A percentile compares a stretch with the other conserved stretches of the same genome.
phyloP scores from a whole-genome alignment of 2,113 vertebrate genomes.

The Callospermophilus lateralis region DNA sequence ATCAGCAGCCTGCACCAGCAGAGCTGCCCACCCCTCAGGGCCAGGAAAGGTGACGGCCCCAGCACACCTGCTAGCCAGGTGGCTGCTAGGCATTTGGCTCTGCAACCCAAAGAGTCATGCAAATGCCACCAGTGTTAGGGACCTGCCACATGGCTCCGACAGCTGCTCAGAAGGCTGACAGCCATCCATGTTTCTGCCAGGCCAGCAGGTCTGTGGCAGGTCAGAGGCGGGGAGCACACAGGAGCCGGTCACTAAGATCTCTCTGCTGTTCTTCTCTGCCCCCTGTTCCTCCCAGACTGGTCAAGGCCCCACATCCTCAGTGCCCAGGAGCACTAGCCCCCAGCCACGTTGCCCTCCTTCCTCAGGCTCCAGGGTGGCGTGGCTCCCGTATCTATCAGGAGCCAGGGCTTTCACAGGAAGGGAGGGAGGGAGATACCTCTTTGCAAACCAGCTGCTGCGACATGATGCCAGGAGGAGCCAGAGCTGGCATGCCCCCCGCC shows the following conservation, averaged over 20 bases:
- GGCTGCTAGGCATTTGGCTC: not conserved
- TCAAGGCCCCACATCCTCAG: not conserved
- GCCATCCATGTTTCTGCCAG: not conserved
- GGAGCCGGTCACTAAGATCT: rapidly evolving
- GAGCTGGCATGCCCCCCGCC: not conserved
- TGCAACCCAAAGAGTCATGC: conserved; percentile 61
- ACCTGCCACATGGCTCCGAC: conserved; percentile 50
- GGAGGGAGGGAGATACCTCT: not conserved
- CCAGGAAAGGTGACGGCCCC: not conserved
- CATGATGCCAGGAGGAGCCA: not conserved
- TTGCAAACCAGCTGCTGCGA: not conserved
- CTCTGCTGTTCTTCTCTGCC: not conserved
- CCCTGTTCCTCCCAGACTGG: rapidly evolving
- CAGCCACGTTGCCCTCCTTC: not conserved
- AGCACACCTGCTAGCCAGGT: not conserved
- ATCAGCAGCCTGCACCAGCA: not conserved
- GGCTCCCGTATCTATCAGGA: not conserved
- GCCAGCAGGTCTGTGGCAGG: not conserved
- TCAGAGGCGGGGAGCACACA: not conserved
- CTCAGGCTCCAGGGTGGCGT: not conserved
- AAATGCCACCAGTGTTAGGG: conserved; percentile 72
- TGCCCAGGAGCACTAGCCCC: not conserved
- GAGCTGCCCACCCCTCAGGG: not conserved
- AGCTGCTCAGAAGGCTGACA: conserved; percentile 38
- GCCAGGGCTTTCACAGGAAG: not conserved